Evolutionary conservation across 2,797 vertebrate genomes (phyloP).

Genomic region (Dendrocincla fuliginosa): DNA sequence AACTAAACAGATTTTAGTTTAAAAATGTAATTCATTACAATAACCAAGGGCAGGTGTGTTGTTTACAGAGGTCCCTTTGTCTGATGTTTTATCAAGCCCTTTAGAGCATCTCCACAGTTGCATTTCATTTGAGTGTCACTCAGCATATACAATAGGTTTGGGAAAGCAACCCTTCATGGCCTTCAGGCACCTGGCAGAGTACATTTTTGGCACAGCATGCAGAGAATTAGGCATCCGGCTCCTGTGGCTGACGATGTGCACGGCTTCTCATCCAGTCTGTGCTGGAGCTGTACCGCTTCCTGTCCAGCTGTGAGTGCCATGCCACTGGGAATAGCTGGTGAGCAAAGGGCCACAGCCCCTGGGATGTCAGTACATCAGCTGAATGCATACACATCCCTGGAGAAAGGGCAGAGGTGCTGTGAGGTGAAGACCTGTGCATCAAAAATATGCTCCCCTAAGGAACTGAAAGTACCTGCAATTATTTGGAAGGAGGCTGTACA

Average conservation of each 20-base stretch:
- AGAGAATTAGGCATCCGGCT: not conserved
- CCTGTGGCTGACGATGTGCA: not conserved
- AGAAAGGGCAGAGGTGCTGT: not conserved
- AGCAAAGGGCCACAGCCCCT: not conserved
- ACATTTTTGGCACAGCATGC: not conserved
- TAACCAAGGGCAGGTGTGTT: not conserved
- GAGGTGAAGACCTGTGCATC: not conserved
- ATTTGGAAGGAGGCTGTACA: not conserved
- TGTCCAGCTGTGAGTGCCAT: not conserved
- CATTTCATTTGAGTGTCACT: not conserved
- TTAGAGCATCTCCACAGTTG: not conserved
- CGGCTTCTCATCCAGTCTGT: not conserved
- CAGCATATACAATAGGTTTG: not conserved
- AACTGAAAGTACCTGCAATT: not conserved
- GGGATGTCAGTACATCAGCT: not conserved
- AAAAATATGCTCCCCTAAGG: not conserved
- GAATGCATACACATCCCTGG: not conserved
- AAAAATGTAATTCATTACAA: not conserved
- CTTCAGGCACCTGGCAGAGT: not conserved
- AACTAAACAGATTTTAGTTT: not conserved
- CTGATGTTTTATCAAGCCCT: not conserved
- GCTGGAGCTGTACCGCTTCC: not conserved
- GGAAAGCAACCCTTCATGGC: not conserved
- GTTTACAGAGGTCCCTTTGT: not conserved
- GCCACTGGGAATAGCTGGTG: not conserved